Percentiles rank a stretch among this genome's conserved stretches.
phyloP scores from a whole-genome alignment of 1,140 invertebrate species.

The Frieseomelitta varia region DNA sequence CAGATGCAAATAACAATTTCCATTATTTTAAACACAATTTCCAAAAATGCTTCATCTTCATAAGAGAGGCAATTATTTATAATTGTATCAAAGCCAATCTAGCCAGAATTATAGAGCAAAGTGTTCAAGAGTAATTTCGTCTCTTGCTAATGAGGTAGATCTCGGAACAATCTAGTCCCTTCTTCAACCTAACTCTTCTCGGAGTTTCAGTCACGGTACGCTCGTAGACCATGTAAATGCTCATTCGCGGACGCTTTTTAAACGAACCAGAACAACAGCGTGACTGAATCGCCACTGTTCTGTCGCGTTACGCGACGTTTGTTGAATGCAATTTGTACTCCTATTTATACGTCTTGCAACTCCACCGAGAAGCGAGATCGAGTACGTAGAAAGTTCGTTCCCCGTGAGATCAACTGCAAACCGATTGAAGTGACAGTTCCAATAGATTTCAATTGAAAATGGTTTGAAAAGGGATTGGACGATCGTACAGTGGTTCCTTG shows the following conservation, averaged over 20 bases:
- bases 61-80: no score
- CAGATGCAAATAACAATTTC: no score
- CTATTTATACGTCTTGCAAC: constrained; percentile 9
- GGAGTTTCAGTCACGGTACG: constrained; percentile 6
- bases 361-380: background rate
- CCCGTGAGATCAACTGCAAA: background rate
- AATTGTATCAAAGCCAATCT: no score
- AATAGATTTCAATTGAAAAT: no score
- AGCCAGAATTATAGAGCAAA: background rate
- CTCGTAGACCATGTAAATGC: constrained; percentile 17
- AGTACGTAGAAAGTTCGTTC: no score
- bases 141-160: background rate
- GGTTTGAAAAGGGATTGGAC: background rate
- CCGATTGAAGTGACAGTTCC: background rate
- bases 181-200: background rate
- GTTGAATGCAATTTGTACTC: constrained; percentile 11
- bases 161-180: background rate
- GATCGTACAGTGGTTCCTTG: background rate
- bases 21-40: no score
- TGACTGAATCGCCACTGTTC: constrained; percentile 26
- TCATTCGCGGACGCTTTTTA: constrained; percentile 18
- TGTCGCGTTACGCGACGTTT: constrained; percentile 27
- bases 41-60: no score
- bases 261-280: constrained; percentile 21
- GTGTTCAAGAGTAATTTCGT: background rate